Percentiles rank a stretch among this genome's conserved stretches.
These are phyloP conservation scores for Papilio machaon DNA, from an alignment of 1,140 invertebrate species.

Conservation along the genomic window DNA sequence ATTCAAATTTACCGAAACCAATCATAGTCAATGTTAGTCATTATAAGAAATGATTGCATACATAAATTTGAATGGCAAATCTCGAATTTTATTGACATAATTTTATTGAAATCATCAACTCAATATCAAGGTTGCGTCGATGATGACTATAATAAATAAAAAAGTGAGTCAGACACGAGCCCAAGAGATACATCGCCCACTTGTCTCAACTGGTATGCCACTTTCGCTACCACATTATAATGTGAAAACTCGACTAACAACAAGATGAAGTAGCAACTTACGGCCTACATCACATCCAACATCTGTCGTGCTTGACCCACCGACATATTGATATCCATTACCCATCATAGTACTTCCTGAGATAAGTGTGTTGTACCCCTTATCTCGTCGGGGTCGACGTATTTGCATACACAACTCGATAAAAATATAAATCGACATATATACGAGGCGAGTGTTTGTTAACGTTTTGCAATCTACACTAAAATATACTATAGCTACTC, in stretches of 20 bases:
- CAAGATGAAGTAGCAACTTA: slow-evolving; percentile 7
- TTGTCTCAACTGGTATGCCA: slow-evolving; percentile 53
- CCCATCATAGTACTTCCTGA: slow-evolving; percentile 37
- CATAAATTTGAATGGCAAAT: slow-evolving; percentile 29
- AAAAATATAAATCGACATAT: slow-evolving; percentile 28
- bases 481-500: slow-evolving; percentile 20
- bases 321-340: slow-evolving; percentile 41
- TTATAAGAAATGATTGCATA: slow-evolving; percentile 21
- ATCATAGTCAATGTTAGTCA: not conserved
- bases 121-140: slow-evolving; percentile 50
- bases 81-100: slow-evolving; percentile 22
- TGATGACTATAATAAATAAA: slow-evolving; percentile 55
- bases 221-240: slow-evolving; percentile 58
- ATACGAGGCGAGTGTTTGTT: slow-evolving; percentile 13
- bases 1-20: slow-evolving; percentile 21
- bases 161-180: slow-evolving; percentile 57
- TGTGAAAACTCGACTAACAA: slow-evolving; percentile 42
- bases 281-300: slow-evolving; percentile 8
- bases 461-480: slow-evolving; percentile 23
- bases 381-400: slow-evolving; percentile 32
- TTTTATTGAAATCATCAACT: slow-evolving; percentile 36
- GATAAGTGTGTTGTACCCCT: slow-evolving; percentile 19
- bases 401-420: slow-evolving; percentile 31
- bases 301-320: slow-evolving; percentile 46
- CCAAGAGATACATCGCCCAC: slow-evolving; percentile 63